Evolutionary conservation across 2,113 vertebrate species (phyloP).

Genomic region (Podarcis muralis): DNA sequence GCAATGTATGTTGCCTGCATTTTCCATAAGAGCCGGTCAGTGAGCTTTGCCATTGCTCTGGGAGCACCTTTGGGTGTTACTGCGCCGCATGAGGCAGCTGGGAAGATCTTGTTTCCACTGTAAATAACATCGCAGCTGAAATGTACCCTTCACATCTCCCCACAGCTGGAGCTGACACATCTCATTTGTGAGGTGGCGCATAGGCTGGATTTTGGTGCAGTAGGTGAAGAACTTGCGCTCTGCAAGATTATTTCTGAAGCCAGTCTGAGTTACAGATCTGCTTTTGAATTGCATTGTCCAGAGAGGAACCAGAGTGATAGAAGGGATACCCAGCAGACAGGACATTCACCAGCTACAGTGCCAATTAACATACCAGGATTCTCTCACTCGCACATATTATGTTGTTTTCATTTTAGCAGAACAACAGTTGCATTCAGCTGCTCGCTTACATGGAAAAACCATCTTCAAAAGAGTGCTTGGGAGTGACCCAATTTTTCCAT

Average conservation of each 20-base stretch:
- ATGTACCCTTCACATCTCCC: neutral
- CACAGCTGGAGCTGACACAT: neutral
- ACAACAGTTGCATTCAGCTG: slow-evolving; percentile 64
- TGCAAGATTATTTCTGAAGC: slow-evolving; percentile 2
- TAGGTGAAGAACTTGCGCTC: neutral
- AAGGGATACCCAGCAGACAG: slow-evolving; percentile 19
- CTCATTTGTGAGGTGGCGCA: neutral
- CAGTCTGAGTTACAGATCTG: neutral
- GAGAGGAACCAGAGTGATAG: neutral
- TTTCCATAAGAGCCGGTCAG: neutral
- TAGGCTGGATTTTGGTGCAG: neutral
- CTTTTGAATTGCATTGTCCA: slow-evolving; percentile 44
- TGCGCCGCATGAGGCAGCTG: neutral
- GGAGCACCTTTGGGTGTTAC: neutral
- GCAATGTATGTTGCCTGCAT: slow-evolving; percentile 42
- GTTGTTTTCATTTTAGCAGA: slow-evolving; percentile 64
- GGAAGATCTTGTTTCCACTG: neutral
- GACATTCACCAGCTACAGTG: slow-evolving; percentile 49
- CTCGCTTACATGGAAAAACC: slow-evolving; percentile 64
- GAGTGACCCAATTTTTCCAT: slow-evolving; percentile 48
- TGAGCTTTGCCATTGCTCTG: slow-evolving; percentile 11
- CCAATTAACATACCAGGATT: slow-evolving; percentile 65
- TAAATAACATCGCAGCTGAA: neutral
- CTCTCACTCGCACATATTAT: slow-evolving; percentile 50
- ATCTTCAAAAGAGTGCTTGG: slow-evolving; percentile 67